A percentile compares a stretch with the other conserved stretches of the same genome.
Evolutionary conservation across 2,888 invertebrate genomes (phyloP).

Genomic region (Pterostichus niger): DNA sequence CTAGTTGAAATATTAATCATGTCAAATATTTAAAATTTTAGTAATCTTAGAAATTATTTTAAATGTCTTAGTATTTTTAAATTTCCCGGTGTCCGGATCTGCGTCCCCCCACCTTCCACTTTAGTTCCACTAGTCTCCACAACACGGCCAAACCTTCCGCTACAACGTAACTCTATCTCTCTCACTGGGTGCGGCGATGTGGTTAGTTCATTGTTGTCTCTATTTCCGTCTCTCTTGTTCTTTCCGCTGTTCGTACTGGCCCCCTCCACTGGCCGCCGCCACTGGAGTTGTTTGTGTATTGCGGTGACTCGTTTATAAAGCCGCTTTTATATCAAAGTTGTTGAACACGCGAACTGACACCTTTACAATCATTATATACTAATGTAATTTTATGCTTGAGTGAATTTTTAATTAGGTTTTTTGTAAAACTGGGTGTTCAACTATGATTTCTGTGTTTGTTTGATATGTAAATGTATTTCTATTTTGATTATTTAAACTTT

Average conservation of each 20-base stretch:
- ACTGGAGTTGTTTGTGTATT: constrained; percentile 47
- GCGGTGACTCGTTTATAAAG: constrained; percentile 51
- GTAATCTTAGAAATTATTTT: too few species aligned
- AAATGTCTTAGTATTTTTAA: too few species aligned
- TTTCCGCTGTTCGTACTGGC: constrained; percentile 3
- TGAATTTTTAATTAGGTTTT: constrained; percentile 49
- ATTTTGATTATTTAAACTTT: constrained; percentile 30
- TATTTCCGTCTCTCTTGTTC: constrained; percentile 20
- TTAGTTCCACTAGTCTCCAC: constrained; percentile 29
- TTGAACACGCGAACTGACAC: constrained; percentile 51
- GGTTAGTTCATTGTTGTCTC: constrained; percentile 25
- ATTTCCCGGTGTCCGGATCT: constrained; percentile 1
- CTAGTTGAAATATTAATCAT: too few species aligned
- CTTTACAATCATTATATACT: constrained; percentile 53
- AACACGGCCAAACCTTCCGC: constrained; percentile 51
- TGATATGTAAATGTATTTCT: constrained; percentile 30
- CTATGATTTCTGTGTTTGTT: constrained; percentile 37
- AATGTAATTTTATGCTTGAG: constrained; percentile 51
- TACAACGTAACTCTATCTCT: constrained; percentile 16
- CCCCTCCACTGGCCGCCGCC: not conserved
- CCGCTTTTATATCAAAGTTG: constrained; percentile 51
- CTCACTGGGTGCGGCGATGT: constrained; percentile 7
- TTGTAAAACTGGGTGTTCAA: constrained; percentile 12
- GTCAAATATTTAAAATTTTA: too few species aligned
- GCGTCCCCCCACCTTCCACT: constrained; percentile 6